phyloP scores from a whole-genome alignment of 2,888 invertebrate species.

The Portevinia maculata region DNA sequence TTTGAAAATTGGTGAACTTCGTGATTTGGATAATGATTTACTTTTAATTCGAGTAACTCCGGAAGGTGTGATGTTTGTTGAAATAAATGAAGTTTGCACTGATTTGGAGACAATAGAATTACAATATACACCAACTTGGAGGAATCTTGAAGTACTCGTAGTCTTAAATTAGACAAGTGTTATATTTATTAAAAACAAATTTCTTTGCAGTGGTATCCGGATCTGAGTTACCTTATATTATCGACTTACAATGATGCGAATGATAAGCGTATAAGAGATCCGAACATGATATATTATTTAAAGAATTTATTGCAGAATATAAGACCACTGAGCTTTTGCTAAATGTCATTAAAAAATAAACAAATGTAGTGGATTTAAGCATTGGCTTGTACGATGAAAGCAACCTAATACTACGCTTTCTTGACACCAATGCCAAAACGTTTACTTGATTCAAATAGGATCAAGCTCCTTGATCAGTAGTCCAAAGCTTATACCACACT shows the following conservation, averaged over 20 bases:
- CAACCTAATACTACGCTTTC: too few species aligned
- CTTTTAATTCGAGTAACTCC: conserved; percentile 78
- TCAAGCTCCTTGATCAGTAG: too few species aligned
- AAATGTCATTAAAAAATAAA: conserved; percentile 27
- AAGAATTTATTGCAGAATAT: conserved; percentile 77
- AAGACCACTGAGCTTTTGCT: conserved; percentile 79
- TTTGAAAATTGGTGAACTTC: conserved; percentile 77
- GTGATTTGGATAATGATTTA: conserved; percentile 75
- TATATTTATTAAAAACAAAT: conserved; percentile 16
- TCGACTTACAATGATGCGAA: conserved; percentile 76
- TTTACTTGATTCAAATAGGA: too few species aligned
- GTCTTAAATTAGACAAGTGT: too few species aligned
- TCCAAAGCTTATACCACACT: too few species aligned
- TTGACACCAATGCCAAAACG: too few species aligned
- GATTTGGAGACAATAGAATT: conserved; percentile 76
- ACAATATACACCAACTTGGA: conserved; percentile 78
- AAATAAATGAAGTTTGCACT: conserved; percentile 78
- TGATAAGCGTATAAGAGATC: conserved; percentile 76
- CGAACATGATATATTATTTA: conserved; percentile 75
- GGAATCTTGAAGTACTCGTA: conserved; percentile 80
- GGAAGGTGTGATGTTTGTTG: conserved; percentile 79
- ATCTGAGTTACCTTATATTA: conserved; percentile 78
- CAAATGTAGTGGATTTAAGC: background rate
- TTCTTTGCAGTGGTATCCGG: conserved; percentile 76
- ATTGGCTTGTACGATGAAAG: too few species aligned